A percentile compares a stretch with the other conserved stretches of the same genome.
phyloP scores from a whole-genome alignment of 35 echinoderm and acorn worm species.

The Holothuria glaberrima region DNA sequence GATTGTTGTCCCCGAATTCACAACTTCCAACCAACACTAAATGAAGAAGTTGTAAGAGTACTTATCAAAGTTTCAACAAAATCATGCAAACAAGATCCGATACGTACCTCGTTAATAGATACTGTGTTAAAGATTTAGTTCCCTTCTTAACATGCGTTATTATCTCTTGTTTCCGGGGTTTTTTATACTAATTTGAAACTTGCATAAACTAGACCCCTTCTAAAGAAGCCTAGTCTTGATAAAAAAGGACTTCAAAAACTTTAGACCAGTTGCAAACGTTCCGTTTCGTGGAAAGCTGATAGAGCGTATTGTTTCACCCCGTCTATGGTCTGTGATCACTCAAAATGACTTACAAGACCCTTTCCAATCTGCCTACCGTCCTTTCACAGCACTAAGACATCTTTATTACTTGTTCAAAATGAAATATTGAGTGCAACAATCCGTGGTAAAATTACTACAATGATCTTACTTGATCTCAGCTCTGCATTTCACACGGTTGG shows the following conservation, averaged over 20 bases:
- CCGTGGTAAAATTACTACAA: slow-evolving; percentile 8
- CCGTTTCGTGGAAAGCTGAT: too few relatives aligned
- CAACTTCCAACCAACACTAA: too few relatives aligned
- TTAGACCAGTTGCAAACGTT: slow-evolving; percentile 47
- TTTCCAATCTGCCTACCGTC: too few relatives aligned
- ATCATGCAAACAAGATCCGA: neutral
- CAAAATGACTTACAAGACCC: too few relatives aligned
- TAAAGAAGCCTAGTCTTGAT: slow-evolving; percentile 29
- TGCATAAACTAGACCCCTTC: slow-evolving; percentile 59
- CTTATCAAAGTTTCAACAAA: neutral
- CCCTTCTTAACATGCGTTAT: slow-evolving; percentile 33
- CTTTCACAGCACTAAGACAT: slow-evolving; percentile 64
- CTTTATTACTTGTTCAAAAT: slow-evolving; percentile 66
- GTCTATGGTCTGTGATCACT: too few relatives aligned
- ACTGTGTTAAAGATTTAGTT: neutral
- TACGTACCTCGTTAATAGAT: neutral
- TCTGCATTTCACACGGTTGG: too few relatives aligned
- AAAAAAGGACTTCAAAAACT: slow-evolving; percentile 43
- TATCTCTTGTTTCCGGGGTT: neutral
- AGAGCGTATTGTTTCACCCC: too few relatives aligned
- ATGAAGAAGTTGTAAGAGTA: too few relatives aligned
- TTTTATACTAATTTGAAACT: slow-evolving; percentile 27
- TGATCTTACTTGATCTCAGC: too few relatives aligned
- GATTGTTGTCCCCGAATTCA: too few relatives aligned
- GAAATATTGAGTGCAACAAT: slow-evolving; percentile 65